These are phyloP conservation scores for Strigops habroptila DNA, from an alignment of 2,113 vertebrate genomes.

Conservation along the genomic window DNA sequence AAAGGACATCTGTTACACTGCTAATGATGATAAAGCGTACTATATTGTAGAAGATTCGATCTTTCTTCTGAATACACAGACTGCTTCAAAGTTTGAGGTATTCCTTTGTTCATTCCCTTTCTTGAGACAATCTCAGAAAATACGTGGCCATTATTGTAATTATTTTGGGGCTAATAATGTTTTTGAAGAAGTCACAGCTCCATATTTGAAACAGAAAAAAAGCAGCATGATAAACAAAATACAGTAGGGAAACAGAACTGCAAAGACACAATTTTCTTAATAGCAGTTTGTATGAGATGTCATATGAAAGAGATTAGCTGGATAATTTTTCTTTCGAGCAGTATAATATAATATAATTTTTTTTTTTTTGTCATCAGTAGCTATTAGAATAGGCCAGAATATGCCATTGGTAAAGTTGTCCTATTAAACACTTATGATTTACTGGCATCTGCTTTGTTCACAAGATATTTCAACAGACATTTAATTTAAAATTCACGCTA, in stretches of 20 bases:
- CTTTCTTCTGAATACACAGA: constrained; percentile 42
- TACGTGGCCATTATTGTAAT: not conserved
- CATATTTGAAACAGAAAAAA: not conserved
- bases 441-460: not conserved
- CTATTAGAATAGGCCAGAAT: not conserved
- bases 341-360: not conserved
- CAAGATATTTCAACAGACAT: not conserved
- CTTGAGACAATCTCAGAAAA: not conserved
- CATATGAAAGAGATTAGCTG: not conserved
- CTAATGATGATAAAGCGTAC: constrained; percentile 56
- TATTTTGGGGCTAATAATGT: not conserved
- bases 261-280: not conserved
- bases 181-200: not conserved
- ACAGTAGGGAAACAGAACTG: not conserved
- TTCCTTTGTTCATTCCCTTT: not conserved
- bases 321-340: not conserved
- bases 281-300: not conserved
- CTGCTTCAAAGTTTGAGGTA: constrained; percentile 63
- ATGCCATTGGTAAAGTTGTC: not conserved
- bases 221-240: not conserved
- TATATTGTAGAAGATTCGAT: constrained; percentile 39
- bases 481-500: not conserved
- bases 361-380: not conserved
- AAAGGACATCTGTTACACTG: constrained; percentile 59
- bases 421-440: not conserved